A percentile compares a stretch with the other conserved stretches of the same genome.
Evolutionary conservation across 2,113 vertebrate genomes (phyloP).

Genomic region (Etheostoma spectabile): DNA sequence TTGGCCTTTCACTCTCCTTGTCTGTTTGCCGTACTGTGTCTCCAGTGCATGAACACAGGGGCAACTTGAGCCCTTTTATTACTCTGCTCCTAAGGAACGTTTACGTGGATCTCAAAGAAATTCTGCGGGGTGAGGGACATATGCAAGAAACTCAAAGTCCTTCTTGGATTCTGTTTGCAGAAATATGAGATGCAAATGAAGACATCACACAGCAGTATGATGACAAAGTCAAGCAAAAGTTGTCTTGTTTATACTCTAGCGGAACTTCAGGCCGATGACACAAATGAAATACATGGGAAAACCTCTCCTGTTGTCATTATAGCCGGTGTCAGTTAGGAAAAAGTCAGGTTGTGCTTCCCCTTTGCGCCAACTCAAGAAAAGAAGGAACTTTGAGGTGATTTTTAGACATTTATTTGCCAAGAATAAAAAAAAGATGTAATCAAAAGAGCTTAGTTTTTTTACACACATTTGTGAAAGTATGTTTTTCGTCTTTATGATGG

Average conservation of each 20-base stretch:
- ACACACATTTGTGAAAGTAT: constrained; percentile 28
- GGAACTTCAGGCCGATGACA: background rate
- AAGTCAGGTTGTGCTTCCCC: constrained; percentile 9
- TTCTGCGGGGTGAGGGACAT: background rate
- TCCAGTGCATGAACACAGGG: constrained; percentile 49
- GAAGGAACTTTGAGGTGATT: constrained; percentile 19
- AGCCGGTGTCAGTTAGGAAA: background rate
- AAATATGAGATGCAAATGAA: constrained; percentile 16
- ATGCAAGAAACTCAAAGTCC: background rate
- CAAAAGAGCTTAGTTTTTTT: background rate
- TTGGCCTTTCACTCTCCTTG: constrained; percentile 59
- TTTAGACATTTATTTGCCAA: constrained; percentile 9
- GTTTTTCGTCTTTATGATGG: background rate
- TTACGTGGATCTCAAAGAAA: constrained; percentile 21
- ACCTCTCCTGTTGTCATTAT: background rate
- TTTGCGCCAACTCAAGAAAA: background rate
- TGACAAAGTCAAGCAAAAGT: background rate
- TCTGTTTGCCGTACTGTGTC: constrained; percentile 49
- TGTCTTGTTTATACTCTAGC: background rate
- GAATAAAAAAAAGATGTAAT: constrained; percentile 19
- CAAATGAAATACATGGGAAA: constrained; percentile 7
- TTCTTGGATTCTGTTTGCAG: background rate
- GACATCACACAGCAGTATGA: background rate
- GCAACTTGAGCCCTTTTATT: constrained; percentile 63
- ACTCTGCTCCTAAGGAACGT: constrained; percentile 22